Percentiles rank a stretch among this genome's conserved stretches.
phyloP scores from a whole-genome alignment of 2,113 vertebrate genomes.

The Nanger granti region DNA sequence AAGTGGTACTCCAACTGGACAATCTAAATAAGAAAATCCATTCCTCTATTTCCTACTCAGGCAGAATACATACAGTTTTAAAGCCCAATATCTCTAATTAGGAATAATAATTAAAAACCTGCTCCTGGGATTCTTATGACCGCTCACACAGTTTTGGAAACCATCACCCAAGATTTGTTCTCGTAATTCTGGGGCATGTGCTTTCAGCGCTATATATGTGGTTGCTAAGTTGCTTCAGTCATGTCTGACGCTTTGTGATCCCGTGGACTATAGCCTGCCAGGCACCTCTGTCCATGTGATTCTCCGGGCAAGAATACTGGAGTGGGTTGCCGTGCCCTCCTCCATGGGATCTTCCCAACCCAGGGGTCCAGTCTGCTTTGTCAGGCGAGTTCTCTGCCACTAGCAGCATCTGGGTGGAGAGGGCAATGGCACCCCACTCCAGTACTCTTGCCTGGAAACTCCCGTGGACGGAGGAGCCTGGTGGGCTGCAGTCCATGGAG shows the following conservation, averaged over 20 bases:
- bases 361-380: not conserved
- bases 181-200: rapidly evolving
- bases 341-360: not conserved
- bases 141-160: not conserved
- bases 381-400: not conserved
- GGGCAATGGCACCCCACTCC: no score
- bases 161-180: no score
- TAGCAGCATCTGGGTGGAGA: no score
- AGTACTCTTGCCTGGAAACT: no score
- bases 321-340: not conserved
- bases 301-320: not conserved
- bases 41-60: not conserved
- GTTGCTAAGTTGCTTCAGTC: not conserved
- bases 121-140: rapidly evolving
- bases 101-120: not conserved
- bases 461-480: no score
- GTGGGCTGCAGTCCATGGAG: no score
- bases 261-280: not conserved
- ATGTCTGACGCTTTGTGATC: not conserved
- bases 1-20: not conserved
- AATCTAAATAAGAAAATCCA: not conserved
- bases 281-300: not conserved
- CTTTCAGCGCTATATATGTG: not conserved
- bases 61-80: not conserved
- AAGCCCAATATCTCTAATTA: not conserved